Base-by-base conservation (phyloP, 1,140 invertebrate species). In the Psix sp. region DNA sequence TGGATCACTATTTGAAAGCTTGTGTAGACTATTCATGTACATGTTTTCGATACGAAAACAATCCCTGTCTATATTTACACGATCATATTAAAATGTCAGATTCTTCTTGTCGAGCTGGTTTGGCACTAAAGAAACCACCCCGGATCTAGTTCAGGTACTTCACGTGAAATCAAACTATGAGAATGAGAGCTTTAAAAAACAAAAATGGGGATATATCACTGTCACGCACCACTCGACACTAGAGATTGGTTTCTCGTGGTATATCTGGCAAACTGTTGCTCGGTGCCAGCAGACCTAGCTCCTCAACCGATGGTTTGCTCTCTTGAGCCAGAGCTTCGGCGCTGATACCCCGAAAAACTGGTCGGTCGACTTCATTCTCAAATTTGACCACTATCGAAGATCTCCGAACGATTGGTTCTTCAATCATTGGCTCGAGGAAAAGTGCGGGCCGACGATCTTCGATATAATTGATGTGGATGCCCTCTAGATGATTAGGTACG, bases 391-490 rank as follows among this genome's bases (percentile, higher is more conserved):
- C 68, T 16, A 86, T 87, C 54, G 86, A 84, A 0, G 77, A 76
- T 24, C 83, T 80, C 1, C 82, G 45, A 82, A 24, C 72, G 79
- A 39, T 82, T 71, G 76, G 76, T 13, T 83, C 75, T 63, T 87
- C 74, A 46, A 87, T 78, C 45, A 78, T 76, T 26, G 71, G 51
- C 14, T 74, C 72, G 9, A 78, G 40, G 54, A 71, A 57, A 13
- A 79, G 63, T 7, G 77, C 68, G 0, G 87, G 87, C 24, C 87
- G 86, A 3, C 84, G 81, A 2, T 84, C 81, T 68, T 90, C 89
- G 66, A 90, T 89, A 78, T 89, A 90, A 74, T 90, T 90, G 46
- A 91, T 90, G 71, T 90, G 89, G 6, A 90, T 88, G 4, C 88
- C 88, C 7, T 90, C 89, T 5, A 89, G 77, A 5, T 87, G 57